Evolutionary conservation across 2,888 invertebrate species (phyloP).

Genomic region (Arrhopalites spinosus): DNA sequence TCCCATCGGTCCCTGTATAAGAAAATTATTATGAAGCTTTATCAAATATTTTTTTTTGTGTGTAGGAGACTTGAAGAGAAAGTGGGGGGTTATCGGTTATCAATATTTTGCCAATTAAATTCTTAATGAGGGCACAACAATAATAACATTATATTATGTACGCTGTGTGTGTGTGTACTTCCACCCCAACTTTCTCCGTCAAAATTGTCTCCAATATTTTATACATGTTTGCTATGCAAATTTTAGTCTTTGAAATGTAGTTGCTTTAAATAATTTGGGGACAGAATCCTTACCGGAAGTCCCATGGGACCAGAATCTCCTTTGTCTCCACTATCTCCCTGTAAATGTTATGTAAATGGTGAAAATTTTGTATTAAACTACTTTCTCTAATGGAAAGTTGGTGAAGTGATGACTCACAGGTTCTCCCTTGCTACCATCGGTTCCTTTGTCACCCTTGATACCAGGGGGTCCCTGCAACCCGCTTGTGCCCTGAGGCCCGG

Average conservation of each 20-base stretch:
- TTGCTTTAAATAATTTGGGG: too few relatives aligned
- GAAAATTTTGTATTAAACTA: not conserved
- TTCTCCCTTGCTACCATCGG: conserved; percentile 81
- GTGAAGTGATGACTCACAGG: conserved; percentile 67
- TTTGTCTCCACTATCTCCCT: conserved; percentile 81
- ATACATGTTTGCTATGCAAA: too few relatives aligned
- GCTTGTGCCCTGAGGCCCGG: conserved; percentile 61
- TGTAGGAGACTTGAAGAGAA: too few relatives aligned
- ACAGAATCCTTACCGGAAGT: conserved; percentile 88
- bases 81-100: too few relatives aligned
- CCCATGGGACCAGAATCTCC: conserved; percentile 95
- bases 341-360: conserved; percentile 39
- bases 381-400: not conserved
- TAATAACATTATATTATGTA: too few relatives aligned
- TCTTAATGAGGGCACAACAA: too few relatives aligned
- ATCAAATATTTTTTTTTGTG: too few relatives aligned
- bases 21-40: not conserved
- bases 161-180: too few relatives aligned
- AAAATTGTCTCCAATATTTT: too few relatives aligned
- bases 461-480: conserved; percentile 72
- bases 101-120: too few relatives aligned
- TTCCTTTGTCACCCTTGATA: conserved; percentile 83
- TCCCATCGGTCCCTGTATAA: conserved; percentile 76
- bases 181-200: too few relatives aligned
- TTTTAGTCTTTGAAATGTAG: too few relatives aligned